Conservation (phyloP, 2,888 invertebrate species). For the Ectemnius continuus region DNA sequence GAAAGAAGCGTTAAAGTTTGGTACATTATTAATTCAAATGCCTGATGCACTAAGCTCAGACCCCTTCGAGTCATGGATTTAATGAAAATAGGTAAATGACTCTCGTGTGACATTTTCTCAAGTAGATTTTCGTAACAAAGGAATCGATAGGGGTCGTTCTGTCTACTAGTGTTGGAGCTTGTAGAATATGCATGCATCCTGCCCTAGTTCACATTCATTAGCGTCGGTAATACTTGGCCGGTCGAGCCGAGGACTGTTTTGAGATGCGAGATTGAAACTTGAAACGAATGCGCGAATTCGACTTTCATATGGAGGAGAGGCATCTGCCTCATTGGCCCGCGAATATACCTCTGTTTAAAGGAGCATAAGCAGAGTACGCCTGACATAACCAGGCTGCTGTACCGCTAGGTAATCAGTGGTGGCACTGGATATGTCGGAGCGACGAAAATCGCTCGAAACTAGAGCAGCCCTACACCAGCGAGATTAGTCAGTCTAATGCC, state of each 20-base stretch:
- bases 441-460: constrained; percentile 58
- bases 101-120: background rate
- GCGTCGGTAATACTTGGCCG: no score
- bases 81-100: background rate
- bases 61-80: no score
- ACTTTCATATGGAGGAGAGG: constrained; percentile 24
- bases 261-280: constrained; percentile 9
- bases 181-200: no score
- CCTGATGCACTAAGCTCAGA: no score
- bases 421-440: constrained; percentile 44
- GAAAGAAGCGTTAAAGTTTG: no score
- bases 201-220: no score
- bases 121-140: constrained; percentile 34
- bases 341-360: constrained; percentile 48
- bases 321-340: constrained; percentile 16
- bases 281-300: constrained; percentile 7
- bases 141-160: constrained; percentile 31
- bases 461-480: constrained; percentile 41
- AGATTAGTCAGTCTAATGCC: constrained; percentile 60
- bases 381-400: constrained; percentile 35
- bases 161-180: constrained; percentile 6
- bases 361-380: constrained; percentile 48
- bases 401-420: constrained; percentile 54
- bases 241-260: no score
- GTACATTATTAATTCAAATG: no score